Evolutionary conservation across 1,140 invertebrate species (phyloP).

Genomic region (Brachionus manjavacas): DNA sequence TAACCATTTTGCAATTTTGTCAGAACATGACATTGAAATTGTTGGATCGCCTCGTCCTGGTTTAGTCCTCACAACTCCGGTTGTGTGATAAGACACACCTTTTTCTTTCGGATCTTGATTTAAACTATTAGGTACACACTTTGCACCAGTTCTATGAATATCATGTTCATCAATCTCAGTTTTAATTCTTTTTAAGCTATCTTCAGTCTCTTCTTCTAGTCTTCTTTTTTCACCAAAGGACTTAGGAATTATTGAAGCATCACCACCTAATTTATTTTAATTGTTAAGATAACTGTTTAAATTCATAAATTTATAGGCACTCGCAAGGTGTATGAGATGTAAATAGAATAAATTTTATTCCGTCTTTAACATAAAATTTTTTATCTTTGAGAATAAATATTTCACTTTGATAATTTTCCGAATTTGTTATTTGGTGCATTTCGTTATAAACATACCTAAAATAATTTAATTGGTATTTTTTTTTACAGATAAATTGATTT

Average conservation of each 20-base stretch:
- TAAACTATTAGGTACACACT: conserved; percentile 64
- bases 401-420: neutral
- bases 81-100: conserved; percentile 60
- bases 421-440: conserved; percentile 41
- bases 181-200: neutral
- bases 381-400: conserved; percentile 44
- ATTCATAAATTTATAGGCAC: conserved; percentile 40
- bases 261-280: conserved; percentile 62
- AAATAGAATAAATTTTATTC: conserved; percentile 75
- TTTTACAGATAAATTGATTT: conserved; percentile 28
- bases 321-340: conserved; percentile 77
- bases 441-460: conserved; percentile 51
- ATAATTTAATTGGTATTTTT: neutral
- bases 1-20: conserved; percentile 84
- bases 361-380: conserved; percentile 59
- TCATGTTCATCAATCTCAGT: conserved; percentile 54
- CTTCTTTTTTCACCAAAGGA: neutral
- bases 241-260: conserved; percentile 79
- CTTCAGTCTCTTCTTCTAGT: neutral
- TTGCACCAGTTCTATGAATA: conserved; percentile 79
- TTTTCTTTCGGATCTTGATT: conserved; percentile 50
- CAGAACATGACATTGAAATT: conserved; percentile 81
- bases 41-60: conserved; percentile 84
- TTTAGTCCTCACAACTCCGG: conserved; percentile 61
- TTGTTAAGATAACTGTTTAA: conserved; percentile 16